Percentiles rank a stretch among this genome's conserved stretches.
phyloP scores from a whole-genome alignment of 1,140 invertebrate genomes.

The Scaptodrosophila lebanonensis region DNA sequence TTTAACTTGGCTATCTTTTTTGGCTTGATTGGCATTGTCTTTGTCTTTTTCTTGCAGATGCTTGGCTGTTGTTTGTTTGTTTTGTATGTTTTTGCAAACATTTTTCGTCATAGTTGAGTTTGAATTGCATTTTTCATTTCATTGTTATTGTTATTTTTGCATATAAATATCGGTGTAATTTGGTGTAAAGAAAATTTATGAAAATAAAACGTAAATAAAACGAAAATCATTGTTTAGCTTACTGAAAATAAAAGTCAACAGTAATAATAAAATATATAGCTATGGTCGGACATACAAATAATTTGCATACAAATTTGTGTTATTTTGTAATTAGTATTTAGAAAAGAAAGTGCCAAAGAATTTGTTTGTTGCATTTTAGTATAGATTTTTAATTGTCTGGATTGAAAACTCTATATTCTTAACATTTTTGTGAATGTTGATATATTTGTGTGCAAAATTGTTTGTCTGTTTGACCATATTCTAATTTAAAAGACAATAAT shows the following conservation, averaged over 20 bases:
- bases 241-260: constrained; percentile 5
- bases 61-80: constrained; percentile 23
- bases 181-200: constrained; percentile 30
- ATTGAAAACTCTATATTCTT: no score
- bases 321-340: no score
- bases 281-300: constrained; percentile 2
- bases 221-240: constrained; percentile 2
- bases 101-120: constrained; percentile 38
- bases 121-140: constrained; percentile 20
- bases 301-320: no score
- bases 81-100: constrained; percentile 12
- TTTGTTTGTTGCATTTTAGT: no score
- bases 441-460: no score
- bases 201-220: constrained; percentile 34
- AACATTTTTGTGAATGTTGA: no score
- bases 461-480: no score
- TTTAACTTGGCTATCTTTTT: constrained; percentile 4
- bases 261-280: not conserved
- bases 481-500: no score
- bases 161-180: constrained; percentile 20
- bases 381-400: no score
- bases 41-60: constrained; percentile 12
- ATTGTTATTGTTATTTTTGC: constrained; percentile 7
- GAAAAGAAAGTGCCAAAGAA: no score
- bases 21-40: constrained; percentile 24